Evolutionary conservation across 1,140 invertebrate genomes (phyloP), one percentile per base, ranked within the genome.

Genomic region (Teleopsis dalmanni): DNA sequence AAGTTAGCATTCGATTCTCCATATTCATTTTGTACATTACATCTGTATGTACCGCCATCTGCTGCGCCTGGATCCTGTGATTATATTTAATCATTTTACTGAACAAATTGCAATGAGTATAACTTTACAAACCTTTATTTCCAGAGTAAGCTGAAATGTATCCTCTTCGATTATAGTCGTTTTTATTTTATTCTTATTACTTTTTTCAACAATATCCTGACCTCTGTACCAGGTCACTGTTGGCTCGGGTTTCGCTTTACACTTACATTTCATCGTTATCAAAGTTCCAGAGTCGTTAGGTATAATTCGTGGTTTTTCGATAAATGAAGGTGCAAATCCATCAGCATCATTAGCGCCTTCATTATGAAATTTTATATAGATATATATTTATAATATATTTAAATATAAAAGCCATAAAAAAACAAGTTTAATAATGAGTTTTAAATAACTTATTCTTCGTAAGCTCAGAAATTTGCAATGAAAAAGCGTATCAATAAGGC

Each of bases 1-100:
- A 99, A 78, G 74, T 98, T 98, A 33, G 96, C 96, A 72, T 97
- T 98, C 54, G 91, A 94, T 77, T 98, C 95, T 43, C 96, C 96
- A 68, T 85, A 88, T 71, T 95, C 91, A 72, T 99, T 99, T 72
- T 91, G 84, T 9, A 97, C 93, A 70, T 95, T 87, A 75, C 95
- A 98, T 66, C 93, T 86, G 76, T 98, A 99, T 47, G 91, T 91
- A 35, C 96, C 96, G 64, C 93, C 94, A 75, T 99, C 96, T 52
- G 87, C 82, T 62, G 85, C 88, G 42, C 87, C 80, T 47, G 96
- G 95, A 73, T 98, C 94, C 84, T 96, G 72, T n/a, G n/a, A n/a
- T n/a, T n/a, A n/a, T 29, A 29, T 8, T 29, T 29, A 29, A 29
- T 8, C 13, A 29, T 29, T 29, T 29, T 29, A 29, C 27, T 11